Percentiles rank a stretch among this genome's conserved stretches.
Conservation (phyloP, 2,888 invertebrate genomes). For the Drosophila tripunctata region DNA sequence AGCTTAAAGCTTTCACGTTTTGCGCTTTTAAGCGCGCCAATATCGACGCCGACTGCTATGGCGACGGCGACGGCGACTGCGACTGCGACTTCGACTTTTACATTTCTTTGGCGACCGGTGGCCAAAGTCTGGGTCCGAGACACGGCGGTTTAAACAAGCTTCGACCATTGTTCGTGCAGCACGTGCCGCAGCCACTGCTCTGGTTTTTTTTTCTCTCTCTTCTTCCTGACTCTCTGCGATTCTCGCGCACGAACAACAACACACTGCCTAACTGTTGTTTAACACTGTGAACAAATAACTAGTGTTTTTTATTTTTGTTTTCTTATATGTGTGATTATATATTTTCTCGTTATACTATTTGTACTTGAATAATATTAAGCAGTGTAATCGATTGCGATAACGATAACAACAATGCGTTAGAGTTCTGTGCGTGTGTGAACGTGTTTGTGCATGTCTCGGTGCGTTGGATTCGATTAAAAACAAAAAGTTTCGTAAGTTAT, state of each 20-base stretch:
- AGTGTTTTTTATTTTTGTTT: constrained; percentile 16
- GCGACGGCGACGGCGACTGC: not conserved
- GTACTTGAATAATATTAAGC: not conserved
- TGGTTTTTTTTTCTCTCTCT: constrained; percentile 10
- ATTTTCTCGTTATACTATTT: no score
- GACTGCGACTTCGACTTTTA: constrained; percentile 44
- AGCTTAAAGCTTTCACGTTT: constrained; percentile 57
- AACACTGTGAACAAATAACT: constrained; percentile 28
- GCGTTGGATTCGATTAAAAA: not conserved
- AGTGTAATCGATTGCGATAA: constrained; percentile 8
- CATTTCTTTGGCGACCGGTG: constrained; percentile 68
- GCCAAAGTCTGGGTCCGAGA: constrained; percentile 20
- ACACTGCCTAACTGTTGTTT: constrained; percentile 27
- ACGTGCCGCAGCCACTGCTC: constrained; percentile 75
- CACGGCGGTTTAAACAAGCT: constrained; percentile 77
- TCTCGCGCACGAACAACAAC: constrained; percentile 22
- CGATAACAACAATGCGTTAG: not conserved
- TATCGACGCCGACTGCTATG: not conserved
- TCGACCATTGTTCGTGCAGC: constrained; percentile 83
- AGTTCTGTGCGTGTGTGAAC: not conserved
- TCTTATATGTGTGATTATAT: not conserved
- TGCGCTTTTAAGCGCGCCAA: constrained; percentile 36
- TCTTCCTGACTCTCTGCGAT: constrained; percentile 8
- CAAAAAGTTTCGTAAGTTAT: not conserved
- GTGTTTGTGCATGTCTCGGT: no score